Evolutionary conservation across 2,113 vertebrate genomes (phyloP), one percentile per base, ranked within the genome.

Genomic region (Engraulis encrasicolus): DNA sequence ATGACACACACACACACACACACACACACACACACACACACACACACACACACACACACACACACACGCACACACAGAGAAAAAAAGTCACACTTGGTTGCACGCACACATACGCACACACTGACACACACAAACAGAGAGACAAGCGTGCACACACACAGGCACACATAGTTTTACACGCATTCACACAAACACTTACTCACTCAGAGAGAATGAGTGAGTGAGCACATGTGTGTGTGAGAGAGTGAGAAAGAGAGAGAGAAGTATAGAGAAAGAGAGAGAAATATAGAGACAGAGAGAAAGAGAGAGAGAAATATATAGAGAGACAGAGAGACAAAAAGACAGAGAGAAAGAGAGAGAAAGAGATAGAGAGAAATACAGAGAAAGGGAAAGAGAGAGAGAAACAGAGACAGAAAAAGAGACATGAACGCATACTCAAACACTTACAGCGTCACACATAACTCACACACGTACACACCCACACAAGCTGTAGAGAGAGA

Each of bases 401-500:
- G 11, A 66, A n/a, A 66, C 58, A 66, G 23, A 66, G 58, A 66
- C 58, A 23, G n/a, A n/a, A n/a, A 66, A 66, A 27, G 58, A 66
- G n/a, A 66, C 23, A 66, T 23, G 15, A n/a, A n/a, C n/a, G n/a
- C n/a, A n/a, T n/a, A n/a, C n/a, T n/a, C n/a, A n/a, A n/a, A n/a
- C n/a, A n/a, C n/a, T n/a, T n/a, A n/a, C n/a, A n/a, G n/a, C n/a
- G n/a, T 52, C 54, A 61, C 54, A 23, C 54, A 61, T 0, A n/a
- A n/a, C n/a, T n/a, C n/a, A n/a, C n/a, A 61, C 54, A 61, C 20
- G 58, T 11, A 66, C 31, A 66, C 58, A 66, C 58, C 58, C 58
- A 66, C 58, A 66, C 58, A 66, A 66, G 58, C 58, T 66, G 58
- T 23, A 66, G 58, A 27, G 58, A 66, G 58, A 66, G 58, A 66